These are phyloP conservation scores for Megalurothrips usitatus DNA, from an alignment of 2,888 invertebrate species.

Conservation along the genomic window DNA sequence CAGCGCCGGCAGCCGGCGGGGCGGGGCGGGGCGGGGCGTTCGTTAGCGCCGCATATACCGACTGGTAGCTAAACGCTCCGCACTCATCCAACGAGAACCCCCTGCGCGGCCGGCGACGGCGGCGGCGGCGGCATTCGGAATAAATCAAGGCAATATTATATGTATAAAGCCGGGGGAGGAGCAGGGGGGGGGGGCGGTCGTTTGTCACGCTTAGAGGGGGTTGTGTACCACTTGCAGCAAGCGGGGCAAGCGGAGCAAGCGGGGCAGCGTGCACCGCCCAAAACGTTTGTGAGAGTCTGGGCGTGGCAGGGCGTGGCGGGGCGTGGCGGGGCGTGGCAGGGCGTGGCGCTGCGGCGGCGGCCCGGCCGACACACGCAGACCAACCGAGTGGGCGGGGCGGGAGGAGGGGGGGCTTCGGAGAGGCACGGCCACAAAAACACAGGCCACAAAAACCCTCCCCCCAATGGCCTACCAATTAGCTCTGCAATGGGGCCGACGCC, in stretches of 20 bases:
- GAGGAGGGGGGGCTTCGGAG: too few species aligned
- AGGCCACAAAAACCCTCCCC: neutral
- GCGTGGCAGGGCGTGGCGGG: constrained; percentile 1
- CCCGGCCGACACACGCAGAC: neutral
- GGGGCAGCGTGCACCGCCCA: neutral
- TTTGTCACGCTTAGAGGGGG: constrained; percentile 8
- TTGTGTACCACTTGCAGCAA: neutral
- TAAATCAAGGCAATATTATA: neutral
- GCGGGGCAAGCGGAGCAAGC: too few species aligned
- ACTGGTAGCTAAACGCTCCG: neutral
- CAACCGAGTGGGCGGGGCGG: too few species aligned
- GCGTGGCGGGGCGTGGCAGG: neutral
- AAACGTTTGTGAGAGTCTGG: neutral
- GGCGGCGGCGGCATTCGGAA: neutral
- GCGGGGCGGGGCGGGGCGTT: too few species aligned
- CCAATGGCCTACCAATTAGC: neutral
- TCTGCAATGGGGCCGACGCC: neutral
- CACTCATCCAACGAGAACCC: neutral
- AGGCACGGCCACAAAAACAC: neutral
- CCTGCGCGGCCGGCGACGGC: too few species aligned
- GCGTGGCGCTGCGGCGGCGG: neutral
- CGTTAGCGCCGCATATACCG: too few species aligned
- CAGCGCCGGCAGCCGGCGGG: too few species aligned
- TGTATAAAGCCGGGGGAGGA: neutral
- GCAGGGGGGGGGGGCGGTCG: too few species aligned